Percentiles rank a stretch among this genome's conserved stretches.
These are phyloP conservation scores for Harpagifer antarcticus DNA, from an alignment of 2,797 vertebrate genomes.

Conservation along the genomic window DNA sequence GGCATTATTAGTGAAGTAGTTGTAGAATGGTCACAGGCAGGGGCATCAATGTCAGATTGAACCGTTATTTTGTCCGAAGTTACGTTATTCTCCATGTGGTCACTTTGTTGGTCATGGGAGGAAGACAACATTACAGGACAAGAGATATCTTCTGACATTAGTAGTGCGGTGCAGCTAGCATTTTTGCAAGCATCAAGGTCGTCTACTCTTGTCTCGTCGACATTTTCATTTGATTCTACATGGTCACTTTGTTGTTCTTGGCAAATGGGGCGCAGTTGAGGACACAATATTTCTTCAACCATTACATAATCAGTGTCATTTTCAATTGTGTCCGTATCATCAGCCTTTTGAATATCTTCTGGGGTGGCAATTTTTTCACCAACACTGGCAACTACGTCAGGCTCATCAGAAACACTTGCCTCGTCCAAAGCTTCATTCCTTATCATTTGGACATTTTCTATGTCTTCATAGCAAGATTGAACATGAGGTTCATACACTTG, in stretches of 20 bases:
- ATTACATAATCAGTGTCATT: not conserved
- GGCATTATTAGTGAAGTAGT: not conserved
- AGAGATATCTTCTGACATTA: conserved; percentile 4
- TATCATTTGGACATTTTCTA: not conserved
- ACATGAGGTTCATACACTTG: not conserved
- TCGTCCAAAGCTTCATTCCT: not conserved
- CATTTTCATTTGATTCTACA: not conserved
- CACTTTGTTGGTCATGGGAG: not conserved
- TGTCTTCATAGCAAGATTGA: not conserved
- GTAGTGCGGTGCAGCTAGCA: not conserved
- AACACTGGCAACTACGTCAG: not conserved
- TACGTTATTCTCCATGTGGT: not conserved
- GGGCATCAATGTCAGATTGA: not conserved
- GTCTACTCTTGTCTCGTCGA: rapidly evolving
- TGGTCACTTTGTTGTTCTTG: not conserved
- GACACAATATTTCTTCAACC: conserved; percentile 4
- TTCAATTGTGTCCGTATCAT: conserved; percentile 1
- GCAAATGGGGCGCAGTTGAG: not conserved
- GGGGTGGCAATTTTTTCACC: not conserved
- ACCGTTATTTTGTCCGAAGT: rapidly evolving
- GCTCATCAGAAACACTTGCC: not conserved
- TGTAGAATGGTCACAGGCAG: not conserved
- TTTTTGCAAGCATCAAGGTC: not conserved
- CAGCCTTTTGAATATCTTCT: not conserved
- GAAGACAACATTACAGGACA: not conserved